A percentile compares a stretch with the other conserved stretches of the same genome.
Conservation (phyloP, 2,113 vertebrate genomes). For the Eidolon helvum region DNA sequence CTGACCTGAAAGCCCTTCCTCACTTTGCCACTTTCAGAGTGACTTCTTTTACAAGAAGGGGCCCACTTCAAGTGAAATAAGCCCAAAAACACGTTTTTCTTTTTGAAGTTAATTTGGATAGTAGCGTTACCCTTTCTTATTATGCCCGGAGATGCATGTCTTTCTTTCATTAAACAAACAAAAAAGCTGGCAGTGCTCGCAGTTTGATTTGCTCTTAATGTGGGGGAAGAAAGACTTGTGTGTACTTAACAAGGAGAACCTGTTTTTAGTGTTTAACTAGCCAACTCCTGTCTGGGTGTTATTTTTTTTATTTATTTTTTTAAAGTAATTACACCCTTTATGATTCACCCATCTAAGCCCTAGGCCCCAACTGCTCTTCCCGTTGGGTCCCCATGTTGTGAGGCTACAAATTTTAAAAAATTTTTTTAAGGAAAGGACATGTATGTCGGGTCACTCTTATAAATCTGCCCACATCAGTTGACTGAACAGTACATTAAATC, state of each 20-base stretch:
- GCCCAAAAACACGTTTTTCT: neutral
- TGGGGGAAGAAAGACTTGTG: conserved; percentile 47
- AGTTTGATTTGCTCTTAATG: conserved; percentile 24
- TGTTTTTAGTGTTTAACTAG: conserved; percentile 35
- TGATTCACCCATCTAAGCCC: neutral
- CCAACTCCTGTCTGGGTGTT: conserved; percentile 2
- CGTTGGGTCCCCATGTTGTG: neutral
- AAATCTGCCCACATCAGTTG: neutral
- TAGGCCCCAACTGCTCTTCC: neutral
- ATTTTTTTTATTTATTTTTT: neutral
- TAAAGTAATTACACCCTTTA: neutral
- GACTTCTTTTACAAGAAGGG: neutral
- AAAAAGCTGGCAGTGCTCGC: neutral
- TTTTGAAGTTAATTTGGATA: neutral
- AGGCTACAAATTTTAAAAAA: no score
- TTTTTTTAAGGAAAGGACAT: neutral
- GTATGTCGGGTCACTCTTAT: neutral
- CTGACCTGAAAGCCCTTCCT: neutral
- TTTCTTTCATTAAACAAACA: neutral
- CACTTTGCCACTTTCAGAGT: neutral
- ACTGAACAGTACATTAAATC: neutral
- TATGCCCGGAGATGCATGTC: conserved; percentile 26
- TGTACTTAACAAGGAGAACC: conserved; percentile 50
- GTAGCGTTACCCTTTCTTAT: neutral
- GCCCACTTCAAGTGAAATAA: neutral